Conservation (phyloP, 64 coral and sea anemone species). For the Hydrozoanthus tunicans region DNA sequence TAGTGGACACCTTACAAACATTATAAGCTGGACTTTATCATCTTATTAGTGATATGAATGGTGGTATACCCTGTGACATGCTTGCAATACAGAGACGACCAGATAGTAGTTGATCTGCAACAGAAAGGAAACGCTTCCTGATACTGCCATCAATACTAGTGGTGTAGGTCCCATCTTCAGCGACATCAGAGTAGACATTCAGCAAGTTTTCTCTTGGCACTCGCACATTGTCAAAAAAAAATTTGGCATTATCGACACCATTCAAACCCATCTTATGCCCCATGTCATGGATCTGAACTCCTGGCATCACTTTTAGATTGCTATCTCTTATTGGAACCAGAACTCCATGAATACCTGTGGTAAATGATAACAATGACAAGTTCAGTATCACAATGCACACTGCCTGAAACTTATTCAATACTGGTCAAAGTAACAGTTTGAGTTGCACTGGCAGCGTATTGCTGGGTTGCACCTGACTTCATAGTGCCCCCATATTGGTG, state of each 20-base stretch:
- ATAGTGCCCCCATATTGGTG: too few species aligned
- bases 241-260: constrained; percentile 88
- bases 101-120: constrained; percentile 80
- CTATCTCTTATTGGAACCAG: constrained; percentile 86
- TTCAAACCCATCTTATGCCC: constrained; percentile 91
- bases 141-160: constrained; percentile 75
- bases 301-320: constrained; percentile 70
- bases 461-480: too few species aligned
- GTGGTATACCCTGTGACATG: constrained; percentile 78
- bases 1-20: neutral
- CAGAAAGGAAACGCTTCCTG: constrained; percentile 78
- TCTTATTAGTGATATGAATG: too few species aligned
- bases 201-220: constrained; percentile 84
- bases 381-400: neutral
- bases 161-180: constrained; percentile 77
- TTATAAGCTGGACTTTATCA: neutral
- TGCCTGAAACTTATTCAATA: neutral
- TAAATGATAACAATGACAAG: neutral
- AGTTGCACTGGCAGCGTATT: neutral
- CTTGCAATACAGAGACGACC: constrained; percentile 81
- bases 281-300: constrained; percentile 87
- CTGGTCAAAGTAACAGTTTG: neutral
- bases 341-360: constrained; percentile 79
- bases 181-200: constrained; percentile 84
- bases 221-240: constrained; percentile 82